Base-by-base conservation (phyloP, 2,113 vertebrate genomes). In the Rhynchopsitta pachyrhyncha region DNA sequence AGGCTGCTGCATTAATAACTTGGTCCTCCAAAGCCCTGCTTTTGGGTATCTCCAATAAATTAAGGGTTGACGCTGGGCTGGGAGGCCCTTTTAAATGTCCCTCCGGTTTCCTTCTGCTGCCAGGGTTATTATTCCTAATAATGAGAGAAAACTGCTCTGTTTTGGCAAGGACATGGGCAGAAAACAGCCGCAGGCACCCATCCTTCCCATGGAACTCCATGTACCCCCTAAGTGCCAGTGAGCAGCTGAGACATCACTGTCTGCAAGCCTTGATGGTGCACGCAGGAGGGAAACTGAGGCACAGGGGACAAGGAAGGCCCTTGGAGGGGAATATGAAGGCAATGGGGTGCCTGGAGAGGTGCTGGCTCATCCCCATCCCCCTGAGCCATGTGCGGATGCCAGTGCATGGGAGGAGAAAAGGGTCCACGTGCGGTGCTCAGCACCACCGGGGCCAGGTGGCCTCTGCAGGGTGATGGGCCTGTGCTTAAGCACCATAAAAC, bases 161-260 rank as follows among this genome's bases (percentile, higher is more conserved):
- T 85, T 66, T 33, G 59, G 33, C 18, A 86, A 46, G 20, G 44
- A 69, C 2, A 22, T 0, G 1, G 28, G 41, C 35, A 39, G 28
- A 64, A 85, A 85, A 46, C 42, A 59, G 16, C 35, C 6, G 0
- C 0, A 0, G 59, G 18, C 49, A 42, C 3, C 3, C 2, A 33
- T 1, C 37, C 22, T 35, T 46, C 20, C 4, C 3, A 47, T 17
- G 29, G 13, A 47, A 9, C 59, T 20, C 23, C 27, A 2, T 0
- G 0, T 4, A 17, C 8, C 28, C 35, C 35, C 6, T 11, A 4
- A 13, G 15, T n/a, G 3, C 73, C 53, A 13, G 47, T 0, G 1
- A 92, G 17, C 52, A 47, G 39, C 37, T 0, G 0, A 88, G 59
- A 77, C 13, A 17, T 44, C 0, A 0, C 57, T 29, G n/a, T 39